These are phyloP conservation scores for Zaprionus lachaisei DNA, from an alignment of 1,140 invertebrate species.

Conservation along the genomic window DNA sequence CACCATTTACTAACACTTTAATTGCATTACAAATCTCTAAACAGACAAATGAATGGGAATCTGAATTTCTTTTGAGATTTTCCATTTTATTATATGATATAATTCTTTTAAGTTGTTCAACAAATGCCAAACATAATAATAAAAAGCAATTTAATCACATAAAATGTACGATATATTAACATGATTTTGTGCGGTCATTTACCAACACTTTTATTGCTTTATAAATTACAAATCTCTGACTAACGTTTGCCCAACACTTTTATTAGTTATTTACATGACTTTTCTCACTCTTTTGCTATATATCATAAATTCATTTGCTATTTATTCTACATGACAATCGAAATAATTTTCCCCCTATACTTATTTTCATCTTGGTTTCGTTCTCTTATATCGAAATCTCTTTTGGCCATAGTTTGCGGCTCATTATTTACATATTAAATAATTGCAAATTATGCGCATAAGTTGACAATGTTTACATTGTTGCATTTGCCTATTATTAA, in stretches of 20 bases:
- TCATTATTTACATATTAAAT: constrained; percentile 39
- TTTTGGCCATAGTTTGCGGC: constrained; percentile 14
- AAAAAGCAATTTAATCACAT: neutral
- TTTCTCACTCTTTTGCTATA: neutral
- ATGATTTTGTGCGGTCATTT: neutral
- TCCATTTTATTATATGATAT: neutral
- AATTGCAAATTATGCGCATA: constrained; percentile 58
- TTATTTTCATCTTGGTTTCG: neutral
- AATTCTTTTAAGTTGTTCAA: neutral
- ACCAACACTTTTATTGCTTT: neutral
- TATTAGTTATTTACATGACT: neutral
- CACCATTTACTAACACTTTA: too few species aligned
- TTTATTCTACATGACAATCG: neutral
- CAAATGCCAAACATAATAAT: neutral
- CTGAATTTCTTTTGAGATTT: neutral
- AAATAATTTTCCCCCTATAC: neutral
- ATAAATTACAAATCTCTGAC: neutral
- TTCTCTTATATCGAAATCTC: neutral
- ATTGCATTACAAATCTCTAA: too few species aligned
- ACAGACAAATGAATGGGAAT: too few species aligned
- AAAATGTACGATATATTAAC: neutral
- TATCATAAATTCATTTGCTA: neutral
- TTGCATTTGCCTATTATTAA: constrained; percentile 55
- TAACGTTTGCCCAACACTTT: neutral
- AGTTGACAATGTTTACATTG: constrained; percentile 60